These are phyloP conservation scores for Batillaria attramentaria DNA, from an alignment of 1,140 invertebrate species.

Conservation along the genomic window DNA sequence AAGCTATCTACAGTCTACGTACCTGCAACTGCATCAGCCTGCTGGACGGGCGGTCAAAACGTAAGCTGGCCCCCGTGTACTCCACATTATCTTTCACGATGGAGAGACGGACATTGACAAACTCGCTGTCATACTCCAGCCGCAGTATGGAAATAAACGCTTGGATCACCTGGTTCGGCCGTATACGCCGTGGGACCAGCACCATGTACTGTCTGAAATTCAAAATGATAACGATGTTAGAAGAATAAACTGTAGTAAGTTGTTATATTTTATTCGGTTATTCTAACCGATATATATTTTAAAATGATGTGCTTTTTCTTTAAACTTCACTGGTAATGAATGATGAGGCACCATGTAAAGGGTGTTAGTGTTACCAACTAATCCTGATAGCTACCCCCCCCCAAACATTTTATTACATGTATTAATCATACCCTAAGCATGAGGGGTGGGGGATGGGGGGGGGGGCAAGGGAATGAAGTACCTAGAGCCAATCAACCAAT, in stretches of 20 bases:
- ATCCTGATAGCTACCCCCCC: neutral
- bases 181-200: slow-evolving; percentile 59
- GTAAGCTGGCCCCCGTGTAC: slow-evolving; percentile 52
- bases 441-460: too few relatives aligned
- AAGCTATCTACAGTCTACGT: slow-evolving; percentile 22
- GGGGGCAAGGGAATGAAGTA: too few relatives aligned
- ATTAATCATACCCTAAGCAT: too few relatives aligned
- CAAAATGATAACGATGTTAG: slow-evolving; percentile 17
- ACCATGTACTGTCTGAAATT: slow-evolving; percentile 63
- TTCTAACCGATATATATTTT: neutral
- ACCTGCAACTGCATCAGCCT: slow-evolving; percentile 65
- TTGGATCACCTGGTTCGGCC: slow-evolving; percentile 65
- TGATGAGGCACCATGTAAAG: neutral
- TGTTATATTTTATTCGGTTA: neutral
- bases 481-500: too few relatives aligned
- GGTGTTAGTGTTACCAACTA: neutral
- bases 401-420: too few relatives aligned
- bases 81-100: slow-evolving; percentile 60
- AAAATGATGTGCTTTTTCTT: neutral
- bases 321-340: neutral
- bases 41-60: slow-evolving; percentile 63
- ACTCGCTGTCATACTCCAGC: slow-evolving; percentile 55
- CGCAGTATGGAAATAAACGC: slow-evolving; percentile 62
- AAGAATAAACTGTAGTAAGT: neutral
- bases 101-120: slow-evolving; percentile 59